A percentile compares a stretch with the other conserved stretches of the same genome.
phyloP scores from a whole-genome alignment of 2,113 vertebrate species.

The Chauna torquata region DNA sequence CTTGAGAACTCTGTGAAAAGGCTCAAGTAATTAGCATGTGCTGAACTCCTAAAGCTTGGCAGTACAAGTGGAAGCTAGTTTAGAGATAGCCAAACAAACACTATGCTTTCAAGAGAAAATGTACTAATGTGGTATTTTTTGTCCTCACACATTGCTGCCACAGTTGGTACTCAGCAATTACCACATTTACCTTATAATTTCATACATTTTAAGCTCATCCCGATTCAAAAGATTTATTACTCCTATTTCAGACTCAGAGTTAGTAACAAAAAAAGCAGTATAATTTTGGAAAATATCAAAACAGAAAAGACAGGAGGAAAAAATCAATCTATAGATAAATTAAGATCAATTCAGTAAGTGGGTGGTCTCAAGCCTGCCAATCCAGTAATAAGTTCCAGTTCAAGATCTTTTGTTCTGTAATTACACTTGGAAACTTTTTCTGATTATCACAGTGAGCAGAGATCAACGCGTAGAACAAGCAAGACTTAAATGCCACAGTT shows the following conservation, averaged over 20 bases:
- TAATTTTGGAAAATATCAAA: not conserved
- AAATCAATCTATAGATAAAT: slow-evolving; percentile 18
- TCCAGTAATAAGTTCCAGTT: not conserved
- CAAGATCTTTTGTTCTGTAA: slow-evolving; percentile 34
- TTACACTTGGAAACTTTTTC: slow-evolving; percentile 48
- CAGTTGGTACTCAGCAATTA: not conserved
- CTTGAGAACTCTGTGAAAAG: rapidly evolving
- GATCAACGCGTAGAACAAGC: not conserved
- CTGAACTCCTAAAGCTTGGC: not conserved
- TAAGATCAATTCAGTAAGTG: slow-evolving; percentile 22
- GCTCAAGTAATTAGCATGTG: not conserved
- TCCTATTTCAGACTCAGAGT: not conserved
- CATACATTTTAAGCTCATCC: not conserved
- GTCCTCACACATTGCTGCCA: not conserved
- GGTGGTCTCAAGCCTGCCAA: not conserved
- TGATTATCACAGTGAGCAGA: not conserved
- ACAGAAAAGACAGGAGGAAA: not conserved
- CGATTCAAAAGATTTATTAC: not conserved
- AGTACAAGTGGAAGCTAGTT: not conserved
- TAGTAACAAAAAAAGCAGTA: not conserved
- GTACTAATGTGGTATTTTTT: not conserved
- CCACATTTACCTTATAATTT: not conserved
- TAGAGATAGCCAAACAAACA: not conserved
- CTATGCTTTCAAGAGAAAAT: not conserved
- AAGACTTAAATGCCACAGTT: not conserved